Percentiles rank a stretch among this genome's conserved stretches.
Conservation (phyloP, 2,113 vertebrate genomes). For the Cephalophus harveyi region DNA sequence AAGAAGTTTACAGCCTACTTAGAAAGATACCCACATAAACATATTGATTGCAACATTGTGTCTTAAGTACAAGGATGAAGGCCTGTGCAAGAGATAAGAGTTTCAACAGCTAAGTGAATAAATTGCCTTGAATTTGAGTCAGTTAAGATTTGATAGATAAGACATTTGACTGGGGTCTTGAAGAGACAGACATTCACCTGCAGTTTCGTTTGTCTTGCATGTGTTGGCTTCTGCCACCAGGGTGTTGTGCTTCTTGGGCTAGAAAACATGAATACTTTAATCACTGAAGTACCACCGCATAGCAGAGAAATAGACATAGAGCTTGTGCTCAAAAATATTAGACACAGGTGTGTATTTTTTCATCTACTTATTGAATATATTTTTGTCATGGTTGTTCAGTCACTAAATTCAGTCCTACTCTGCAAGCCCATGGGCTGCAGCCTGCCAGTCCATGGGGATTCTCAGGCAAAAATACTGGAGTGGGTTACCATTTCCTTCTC, state of each 20-base stretch:
- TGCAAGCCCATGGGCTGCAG: background rate
- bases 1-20: background rate
- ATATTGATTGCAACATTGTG: background rate
- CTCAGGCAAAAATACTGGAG: background rate
- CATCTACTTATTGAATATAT: background rate
- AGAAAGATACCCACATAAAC: background rate
- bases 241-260: background rate
- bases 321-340: background rate
- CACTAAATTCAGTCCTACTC: background rate
- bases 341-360: background rate
- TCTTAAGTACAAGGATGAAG: background rate
- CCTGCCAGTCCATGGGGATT: background rate
- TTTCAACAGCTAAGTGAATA: background rate
- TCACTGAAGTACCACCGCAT: background rate
- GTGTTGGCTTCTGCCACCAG: no score
- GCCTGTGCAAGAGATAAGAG: accelerated
- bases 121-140: background rate
- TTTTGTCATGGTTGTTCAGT: background rate
- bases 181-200: background rate
- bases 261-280: background rate
- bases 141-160: background rate
- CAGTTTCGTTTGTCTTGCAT: background rate
- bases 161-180: background rate
- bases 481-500: background rate
- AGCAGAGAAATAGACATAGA: background rate